A percentile compares a stretch with the other conserved stretches of the same genome.
Conservation (phyloP, 2,888 invertebrate genomes). For the Sycophila texana region DNA sequence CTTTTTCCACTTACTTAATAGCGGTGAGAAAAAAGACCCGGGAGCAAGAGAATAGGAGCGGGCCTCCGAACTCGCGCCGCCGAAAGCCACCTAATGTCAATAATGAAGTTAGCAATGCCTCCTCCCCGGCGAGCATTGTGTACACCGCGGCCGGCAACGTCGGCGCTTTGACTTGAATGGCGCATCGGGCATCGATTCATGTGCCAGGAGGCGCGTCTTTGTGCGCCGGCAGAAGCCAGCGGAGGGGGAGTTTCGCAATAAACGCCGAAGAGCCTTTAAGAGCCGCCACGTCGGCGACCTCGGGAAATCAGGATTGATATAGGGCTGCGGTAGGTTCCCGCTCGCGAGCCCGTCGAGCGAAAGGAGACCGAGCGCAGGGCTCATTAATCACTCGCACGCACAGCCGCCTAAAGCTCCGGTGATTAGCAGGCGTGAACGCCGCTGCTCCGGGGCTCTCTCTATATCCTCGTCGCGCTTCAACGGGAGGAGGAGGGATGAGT, state of each 20-base stretch:
- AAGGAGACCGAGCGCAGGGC: constrained; percentile 36
- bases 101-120: constrained; percentile 49
- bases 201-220: constrained; percentile 41
- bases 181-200: constrained; percentile 49
- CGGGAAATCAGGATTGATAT: constrained; percentile 69
- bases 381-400: constrained; percentile 65
- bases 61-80: background rate
- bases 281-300: constrained; percentile 61
- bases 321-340: constrained; percentile 68
- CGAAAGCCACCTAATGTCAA: constrained; percentile 51
- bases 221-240: background rate
- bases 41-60: background rate
- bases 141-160: constrained; percentile 21
- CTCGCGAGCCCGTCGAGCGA: constrained; percentile 49
- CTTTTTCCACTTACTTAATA: constrained; percentile 51
- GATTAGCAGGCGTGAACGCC: constrained; percentile 68
- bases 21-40: background rate
- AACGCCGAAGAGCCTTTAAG: constrained; percentile 60
- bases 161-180: constrained; percentile 45
- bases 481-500: background rate
- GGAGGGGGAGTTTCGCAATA: constrained; percentile 22
- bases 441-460: constrained; percentile 12
- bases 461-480: background rate
- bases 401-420: constrained; percentile 60
- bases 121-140: constrained; percentile 33